A percentile compares a stretch with the other conserved stretches of the same genome.
Evolutionary conservation across 2,797 vertebrate species (phyloP).

Genomic region (Hemibagrus guttatus): DNA sequence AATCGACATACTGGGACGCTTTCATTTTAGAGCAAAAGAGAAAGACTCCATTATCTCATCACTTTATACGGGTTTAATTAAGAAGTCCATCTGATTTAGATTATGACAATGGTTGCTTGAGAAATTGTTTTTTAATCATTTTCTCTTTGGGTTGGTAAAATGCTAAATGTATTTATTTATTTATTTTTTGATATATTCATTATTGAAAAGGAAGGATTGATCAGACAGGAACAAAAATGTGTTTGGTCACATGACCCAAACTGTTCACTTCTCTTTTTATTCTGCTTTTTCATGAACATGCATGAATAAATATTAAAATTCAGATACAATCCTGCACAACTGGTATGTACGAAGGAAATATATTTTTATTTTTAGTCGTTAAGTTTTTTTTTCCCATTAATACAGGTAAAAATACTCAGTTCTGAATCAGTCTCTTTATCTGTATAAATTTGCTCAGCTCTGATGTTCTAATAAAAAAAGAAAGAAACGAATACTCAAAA

Average conservation of each 20-base stretch:
- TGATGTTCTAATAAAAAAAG: not conserved
- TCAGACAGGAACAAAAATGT: not conserved
- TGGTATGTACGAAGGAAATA: not conserved
- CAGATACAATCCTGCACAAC: not conserved
- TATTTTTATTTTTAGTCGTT: not conserved
- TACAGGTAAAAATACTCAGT: not conserved
- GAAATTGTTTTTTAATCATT: not conserved
- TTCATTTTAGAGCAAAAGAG: not conserved
- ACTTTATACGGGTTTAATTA: not conserved
- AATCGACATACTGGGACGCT: slow-evolving; percentile 35
- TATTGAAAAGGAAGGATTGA: not conserved
- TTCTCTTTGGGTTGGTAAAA: not conserved
- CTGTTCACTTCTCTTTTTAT: not conserved
- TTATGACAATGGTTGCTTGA: not conserved
- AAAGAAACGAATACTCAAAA: not conserved
- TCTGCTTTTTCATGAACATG: no score
- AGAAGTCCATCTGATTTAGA: not conserved
- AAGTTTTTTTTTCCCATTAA: not conserved
- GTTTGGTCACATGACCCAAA: not conserved
- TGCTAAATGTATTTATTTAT: no score
- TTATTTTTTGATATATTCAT: not conserved
- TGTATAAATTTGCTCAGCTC: not conserved
- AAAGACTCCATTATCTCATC: not conserved
- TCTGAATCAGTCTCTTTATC: not conserved
- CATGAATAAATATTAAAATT: not conserved